Evolutionary conservation across 2,113 vertebrate species (phyloP).

Genomic region (Uria aalge): DNA sequence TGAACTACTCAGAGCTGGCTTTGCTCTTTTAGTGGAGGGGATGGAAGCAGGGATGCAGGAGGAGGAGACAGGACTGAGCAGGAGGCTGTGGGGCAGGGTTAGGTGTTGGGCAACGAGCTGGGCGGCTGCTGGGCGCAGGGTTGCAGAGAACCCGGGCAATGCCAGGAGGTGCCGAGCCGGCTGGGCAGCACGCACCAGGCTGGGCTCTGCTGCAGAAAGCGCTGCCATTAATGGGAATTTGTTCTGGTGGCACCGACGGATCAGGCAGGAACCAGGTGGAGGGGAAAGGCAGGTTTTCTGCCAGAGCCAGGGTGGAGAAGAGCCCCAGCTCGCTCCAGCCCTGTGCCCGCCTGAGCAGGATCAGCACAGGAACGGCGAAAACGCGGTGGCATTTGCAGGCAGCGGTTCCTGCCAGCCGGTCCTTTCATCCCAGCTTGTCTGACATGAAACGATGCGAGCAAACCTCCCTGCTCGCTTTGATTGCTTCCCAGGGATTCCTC

Average conservation of each 20-base stretch:
- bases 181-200: rapidly evolving
- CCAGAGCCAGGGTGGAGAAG: neutral
- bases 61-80: rapidly evolving
- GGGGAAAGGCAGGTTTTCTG: neutral
- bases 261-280: neutral
- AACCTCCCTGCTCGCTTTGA: neutral
- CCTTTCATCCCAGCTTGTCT: neutral
- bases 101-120: neutral
- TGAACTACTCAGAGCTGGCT: neutral
- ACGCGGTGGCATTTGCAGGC: neutral
- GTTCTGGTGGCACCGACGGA: neutral
- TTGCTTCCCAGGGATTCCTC: neutral
- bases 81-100: neutral
- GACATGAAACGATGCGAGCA: neutral
- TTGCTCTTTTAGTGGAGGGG: neutral
- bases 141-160: rapidly evolving
- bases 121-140: neutral
- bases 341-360: rapidly evolving
- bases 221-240: neutral
- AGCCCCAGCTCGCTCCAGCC: rapidly evolving
- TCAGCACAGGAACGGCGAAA: neutral
- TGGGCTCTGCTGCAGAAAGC: neutral
- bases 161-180: rapidly evolving
- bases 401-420: neutral
- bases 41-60: neutral